phyloP scores from a whole-genome alignment of 2,113 vertebrate genomes.

The Rhinoderma darwinii region DNA sequence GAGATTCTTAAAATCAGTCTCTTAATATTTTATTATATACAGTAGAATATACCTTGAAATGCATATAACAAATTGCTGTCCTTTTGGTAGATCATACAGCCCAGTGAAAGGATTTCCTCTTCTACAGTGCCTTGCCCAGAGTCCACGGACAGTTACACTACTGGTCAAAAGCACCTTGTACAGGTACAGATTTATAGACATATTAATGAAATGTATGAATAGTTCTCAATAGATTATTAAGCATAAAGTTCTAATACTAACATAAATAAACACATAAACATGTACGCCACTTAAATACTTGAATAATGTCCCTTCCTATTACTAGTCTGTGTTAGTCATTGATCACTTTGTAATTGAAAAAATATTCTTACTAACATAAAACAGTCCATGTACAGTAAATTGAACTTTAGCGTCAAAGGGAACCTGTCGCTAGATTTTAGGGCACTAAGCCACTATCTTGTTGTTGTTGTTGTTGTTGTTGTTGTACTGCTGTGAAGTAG shows the following conservation, averaged over 20 bases:
- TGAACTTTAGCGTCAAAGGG: no score
- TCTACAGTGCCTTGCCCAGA: conserved; percentile 77
- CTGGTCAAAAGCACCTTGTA: conserved; percentile 78
- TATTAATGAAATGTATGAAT: neutral
- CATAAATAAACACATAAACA: neutral
- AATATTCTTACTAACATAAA: no score
- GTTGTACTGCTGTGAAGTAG: no score
- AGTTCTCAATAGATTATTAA: neutral
- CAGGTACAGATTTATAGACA: conserved; percentile 70
- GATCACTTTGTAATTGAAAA: no score
- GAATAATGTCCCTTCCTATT: no score
- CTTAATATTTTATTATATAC: neutral
- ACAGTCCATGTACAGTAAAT: no score
- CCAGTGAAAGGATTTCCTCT: conserved; percentile 80
- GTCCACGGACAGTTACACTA: conserved; percentile 76
- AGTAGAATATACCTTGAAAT: neutral
- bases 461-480: no score
- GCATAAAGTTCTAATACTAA: neutral
- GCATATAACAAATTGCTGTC: conserved; percentile 59
- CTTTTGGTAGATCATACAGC: conserved; percentile 72
- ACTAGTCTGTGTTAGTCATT: no score
- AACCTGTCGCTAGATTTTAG: no score
- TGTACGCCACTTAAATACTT: no score
- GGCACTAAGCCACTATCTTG: no score
- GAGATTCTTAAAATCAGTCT: no score